A percentile compares a stretch with the other conserved stretches of the same genome.
Evolutionary conservation across 2,113 vertebrate species (phyloP).

Genomic region (Scalopus aquaticus): DNA sequence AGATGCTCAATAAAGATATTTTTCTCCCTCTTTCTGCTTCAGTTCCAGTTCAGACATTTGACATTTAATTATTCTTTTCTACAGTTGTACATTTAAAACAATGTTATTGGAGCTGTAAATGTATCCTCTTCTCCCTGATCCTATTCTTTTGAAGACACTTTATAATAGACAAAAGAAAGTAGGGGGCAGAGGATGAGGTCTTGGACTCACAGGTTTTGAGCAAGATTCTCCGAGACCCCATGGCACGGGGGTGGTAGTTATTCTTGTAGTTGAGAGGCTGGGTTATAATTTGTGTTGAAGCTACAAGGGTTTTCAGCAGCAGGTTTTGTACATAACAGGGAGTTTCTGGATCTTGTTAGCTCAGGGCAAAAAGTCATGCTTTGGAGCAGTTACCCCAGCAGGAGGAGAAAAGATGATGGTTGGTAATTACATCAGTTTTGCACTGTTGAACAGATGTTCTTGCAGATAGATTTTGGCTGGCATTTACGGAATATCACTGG

Average conservation of each 20-base stretch:
- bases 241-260: constrained; percentile 60
- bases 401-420: constrained; percentile 89
- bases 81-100: constrained; percentile 43
- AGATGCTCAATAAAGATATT: constrained; percentile 64
- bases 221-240: constrained; percentile 66
- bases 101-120: background rate
- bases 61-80: constrained; percentile 65
- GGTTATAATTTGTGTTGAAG: constrained; percentile 80
- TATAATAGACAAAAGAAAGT: constrained; percentile 48
- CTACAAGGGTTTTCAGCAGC: constrained; percentile 75
- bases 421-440: constrained; percentile 89
- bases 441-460: constrained; percentile 88
- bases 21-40: background rate
- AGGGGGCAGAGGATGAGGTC: constrained; percentile 36
- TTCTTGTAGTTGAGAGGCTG: constrained; percentile 73
- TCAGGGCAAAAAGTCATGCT: constrained; percentile 87
- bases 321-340: constrained; percentile 82
- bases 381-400: constrained; percentile 88
- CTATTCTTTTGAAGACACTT: constrained; percentile 16
- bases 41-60: constrained; percentile 36
- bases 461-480: constrained; percentile 88
- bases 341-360: constrained; percentile 86
- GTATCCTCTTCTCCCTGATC: background rate
- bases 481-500: constrained; percentile 83
- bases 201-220: constrained; percentile 65